phyloP scores from a whole-genome alignment of 2,797 vertebrate species.

The Orestias chungarensis region DNA sequence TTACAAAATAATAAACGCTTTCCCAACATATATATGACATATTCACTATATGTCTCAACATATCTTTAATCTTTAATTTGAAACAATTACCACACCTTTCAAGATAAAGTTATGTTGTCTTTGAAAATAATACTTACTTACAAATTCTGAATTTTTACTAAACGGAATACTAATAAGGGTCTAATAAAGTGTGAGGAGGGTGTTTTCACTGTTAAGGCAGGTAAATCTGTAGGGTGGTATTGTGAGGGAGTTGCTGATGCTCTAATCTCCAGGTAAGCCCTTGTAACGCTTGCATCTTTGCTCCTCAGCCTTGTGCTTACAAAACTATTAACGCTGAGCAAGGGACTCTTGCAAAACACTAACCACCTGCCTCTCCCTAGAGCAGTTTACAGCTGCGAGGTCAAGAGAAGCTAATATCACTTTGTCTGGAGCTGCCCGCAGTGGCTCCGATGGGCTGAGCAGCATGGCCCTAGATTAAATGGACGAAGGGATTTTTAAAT shows the following conservation, averaged over 20 bases:
- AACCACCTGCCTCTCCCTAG: constrained; percentile 22
- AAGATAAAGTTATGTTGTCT: neutral
- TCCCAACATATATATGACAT: neutral
- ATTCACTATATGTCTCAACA: too few species aligned
- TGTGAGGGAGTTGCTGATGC: constrained; percentile 60
- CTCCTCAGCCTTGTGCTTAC: constrained; percentile 29
- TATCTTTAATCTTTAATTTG: neutral
- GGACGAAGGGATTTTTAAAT: constrained; percentile 44
- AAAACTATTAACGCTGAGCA: constrained; percentile 54
- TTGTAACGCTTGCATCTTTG: constrained; percentile 43
- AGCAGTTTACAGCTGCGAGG: constrained; percentile 68
- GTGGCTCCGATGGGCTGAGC: constrained; percentile 43
- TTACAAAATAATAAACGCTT: neutral
- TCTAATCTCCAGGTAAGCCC: constrained; percentile 70
- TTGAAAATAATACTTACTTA: neutral
- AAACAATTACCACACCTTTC: neutral
- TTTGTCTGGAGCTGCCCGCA: constrained; percentile 58
- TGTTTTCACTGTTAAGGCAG: neutral
- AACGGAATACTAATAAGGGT: neutral
- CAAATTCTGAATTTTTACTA: neutral
- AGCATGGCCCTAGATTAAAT: constrained; percentile 53
- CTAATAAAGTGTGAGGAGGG: neutral
- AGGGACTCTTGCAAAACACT: constrained; percentile 43
- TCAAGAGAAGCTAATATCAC: constrained; percentile 71
- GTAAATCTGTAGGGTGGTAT: constrained; percentile 40